Percentiles rank a stretch among this genome's conserved stretches.
These are phyloP conservation scores for Prostheceraeus crozeri DNA, from an alignment of 2,888 invertebrate genomes.

Conservation along the genomic window DNA sequence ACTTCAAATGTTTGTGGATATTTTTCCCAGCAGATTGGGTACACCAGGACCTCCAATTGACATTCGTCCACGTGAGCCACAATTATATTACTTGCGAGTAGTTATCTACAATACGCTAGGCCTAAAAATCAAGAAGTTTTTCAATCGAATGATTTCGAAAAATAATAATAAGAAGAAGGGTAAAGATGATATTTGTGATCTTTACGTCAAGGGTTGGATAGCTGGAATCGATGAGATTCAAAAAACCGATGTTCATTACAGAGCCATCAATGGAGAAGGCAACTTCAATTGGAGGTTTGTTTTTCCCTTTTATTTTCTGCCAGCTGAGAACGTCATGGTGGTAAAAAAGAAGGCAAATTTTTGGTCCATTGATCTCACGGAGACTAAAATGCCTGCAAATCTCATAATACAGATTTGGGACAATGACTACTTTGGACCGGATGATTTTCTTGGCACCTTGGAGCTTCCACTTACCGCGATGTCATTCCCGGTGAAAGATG, in stretches of 20 bases:
- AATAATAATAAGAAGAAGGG: slow-evolving; percentile 62
- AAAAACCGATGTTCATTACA: slow-evolving; percentile 60
- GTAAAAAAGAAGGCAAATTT: slow-evolving; percentile 58
- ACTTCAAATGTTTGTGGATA: slow-evolving; percentile 59
- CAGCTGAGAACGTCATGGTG: slow-evolving; percentile 58
- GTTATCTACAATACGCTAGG: slow-evolving; percentile 59
- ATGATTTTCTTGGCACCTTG: slow-evolving; percentile 58
- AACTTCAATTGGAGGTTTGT: slow-evolving; percentile 60
- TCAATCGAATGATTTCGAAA: too few species aligned
- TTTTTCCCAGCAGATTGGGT: slow-evolving; percentile 57
- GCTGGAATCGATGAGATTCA: slow-evolving; percentile 55
- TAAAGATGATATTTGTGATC: slow-evolving; percentile 59
- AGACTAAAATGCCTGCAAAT: slow-evolving; percentile 43
- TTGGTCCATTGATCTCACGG: slow-evolving; percentile 57
- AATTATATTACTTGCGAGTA: slow-evolving; percentile 56
- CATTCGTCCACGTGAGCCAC: slow-evolving; percentile 56
- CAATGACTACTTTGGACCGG: slow-evolving; percentile 60
- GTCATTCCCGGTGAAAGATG: slow-evolving; percentile 74
- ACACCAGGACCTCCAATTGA: slow-evolving; percentile 57
- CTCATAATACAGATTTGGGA: slow-evolving; percentile 55
- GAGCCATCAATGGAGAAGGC: slow-evolving; percentile 59
- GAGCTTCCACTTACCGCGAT: slow-evolving; percentile 71
- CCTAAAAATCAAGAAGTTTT: slow-evolving; percentile 63
- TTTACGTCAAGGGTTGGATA: slow-evolving; percentile 56
- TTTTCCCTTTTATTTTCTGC: slow-evolving; percentile 58